Conservation (phyloP, 2,797 vertebrate species). For the Halcyon badia region DNA sequence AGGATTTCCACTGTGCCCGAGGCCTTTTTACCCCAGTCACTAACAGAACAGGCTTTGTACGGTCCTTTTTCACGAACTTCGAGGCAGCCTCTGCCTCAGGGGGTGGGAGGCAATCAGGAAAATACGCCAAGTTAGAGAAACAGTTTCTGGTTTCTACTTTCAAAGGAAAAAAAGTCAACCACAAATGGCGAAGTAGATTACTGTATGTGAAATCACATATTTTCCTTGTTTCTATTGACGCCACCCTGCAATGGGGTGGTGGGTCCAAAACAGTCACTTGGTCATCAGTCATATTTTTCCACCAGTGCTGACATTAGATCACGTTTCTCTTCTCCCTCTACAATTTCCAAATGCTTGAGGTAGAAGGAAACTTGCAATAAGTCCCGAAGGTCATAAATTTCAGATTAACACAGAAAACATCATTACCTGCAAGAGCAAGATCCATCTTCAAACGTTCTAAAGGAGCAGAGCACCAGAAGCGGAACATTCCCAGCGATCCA, state of each 20-base stretch:
- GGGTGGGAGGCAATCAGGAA: neutral
- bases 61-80: neutral
- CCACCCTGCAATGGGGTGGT: neutral
- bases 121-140: neutral
- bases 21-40: neutral
- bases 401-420: rapidly evolving
- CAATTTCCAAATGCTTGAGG: neutral
- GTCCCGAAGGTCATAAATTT: neutral
- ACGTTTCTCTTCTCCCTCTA: neutral
- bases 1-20: neutral
- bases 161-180: neutral
- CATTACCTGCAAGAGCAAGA: neutral
- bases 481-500: neutral
- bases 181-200: neutral
- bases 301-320: neutral
- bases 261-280: neutral
- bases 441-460: neutral
- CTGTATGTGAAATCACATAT: neutral
- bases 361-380: neutral
- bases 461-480: neutral
- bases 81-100: neutral
- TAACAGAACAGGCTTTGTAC: neutral
- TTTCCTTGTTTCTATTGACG: neutral
- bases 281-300: neutral
- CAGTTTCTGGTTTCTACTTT: neutral